phyloP scores from a whole-genome alignment of 2,888 invertebrate species.

The Vesta saturnalis region DNA sequence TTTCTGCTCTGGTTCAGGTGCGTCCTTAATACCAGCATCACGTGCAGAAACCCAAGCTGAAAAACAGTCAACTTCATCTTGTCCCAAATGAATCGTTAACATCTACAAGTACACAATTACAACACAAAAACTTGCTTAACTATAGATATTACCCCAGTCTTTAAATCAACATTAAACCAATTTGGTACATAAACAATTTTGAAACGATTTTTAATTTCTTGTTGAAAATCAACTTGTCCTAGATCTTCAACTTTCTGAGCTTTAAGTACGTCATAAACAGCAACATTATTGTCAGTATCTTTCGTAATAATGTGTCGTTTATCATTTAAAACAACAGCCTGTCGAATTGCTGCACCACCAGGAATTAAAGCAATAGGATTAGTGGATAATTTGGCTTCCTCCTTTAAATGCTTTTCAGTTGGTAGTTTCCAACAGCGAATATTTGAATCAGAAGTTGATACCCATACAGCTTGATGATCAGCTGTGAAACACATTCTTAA shows the following conservation, averaged over 20 bases:
- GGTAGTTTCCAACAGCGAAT: slow-evolving; percentile 63
- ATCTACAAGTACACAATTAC: slow-evolving; percentile 67
- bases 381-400: slow-evolving; percentile 56
- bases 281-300: slow-evolving; percentile 91
- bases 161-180: slow-evolving; percentile 99
- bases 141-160: slow-evolving; percentile 95
- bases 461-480: slow-evolving; percentile 68
- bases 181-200: slow-evolving; percentile 97
- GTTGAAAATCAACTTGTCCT: slow-evolving; percentile 91
- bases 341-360: slow-evolving; percentile 94
- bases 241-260: slow-evolving; percentile 89
- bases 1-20: slow-evolving; percentile 79
- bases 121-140: too few species aligned
- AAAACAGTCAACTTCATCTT: slow-evolving; percentile 98
- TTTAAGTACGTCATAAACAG: slow-evolving; percentile 93
- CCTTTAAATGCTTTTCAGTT: slow-evolving; percentile 59
- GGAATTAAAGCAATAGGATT: slow-evolving; percentile 68
- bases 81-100: slow-evolving; percentile 95
- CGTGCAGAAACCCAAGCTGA: slow-evolving; percentile 99
- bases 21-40: slow-evolving; percentile 82
- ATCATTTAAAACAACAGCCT: slow-evolving; percentile 93
- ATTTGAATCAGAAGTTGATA: slow-evolving; percentile 73
- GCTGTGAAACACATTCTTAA: slow-evolving; percentile 82
- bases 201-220: slow-evolving; percentile 89
- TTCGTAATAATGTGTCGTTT: slow-evolving; percentile 95